phyloP scores from a whole-genome alignment of 1,140 invertebrate genomes.

The Brachionus calyciflorus region DNA sequence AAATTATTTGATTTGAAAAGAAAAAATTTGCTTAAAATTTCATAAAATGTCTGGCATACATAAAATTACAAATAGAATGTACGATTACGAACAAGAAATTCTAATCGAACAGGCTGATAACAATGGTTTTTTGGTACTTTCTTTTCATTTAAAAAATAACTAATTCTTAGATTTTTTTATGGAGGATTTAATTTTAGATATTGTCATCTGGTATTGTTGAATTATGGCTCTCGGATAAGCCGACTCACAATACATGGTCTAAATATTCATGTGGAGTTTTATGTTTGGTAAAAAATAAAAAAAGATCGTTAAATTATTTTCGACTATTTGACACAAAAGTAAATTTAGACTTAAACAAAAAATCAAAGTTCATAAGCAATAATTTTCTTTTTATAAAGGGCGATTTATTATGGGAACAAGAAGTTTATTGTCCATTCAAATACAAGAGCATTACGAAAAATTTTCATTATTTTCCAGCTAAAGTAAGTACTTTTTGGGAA shows the following conservation, averaged over 20 bases:
- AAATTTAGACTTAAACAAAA: too few relatives aligned
- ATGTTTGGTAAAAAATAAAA: not conserved
- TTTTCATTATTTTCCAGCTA: constrained; percentile 33
- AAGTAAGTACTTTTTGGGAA: not conserved
- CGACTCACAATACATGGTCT: not conserved
- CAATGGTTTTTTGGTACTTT: too few relatives aligned
- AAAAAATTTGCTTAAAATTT: not conserved
- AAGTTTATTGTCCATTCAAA: not conserved
- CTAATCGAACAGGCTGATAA: too few relatives aligned
- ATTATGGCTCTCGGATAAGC: not conserved
- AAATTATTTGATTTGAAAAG: too few relatives aligned
- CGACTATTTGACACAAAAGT: not conserved
- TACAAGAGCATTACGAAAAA: not conserved
- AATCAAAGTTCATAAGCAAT: too few relatives aligned
- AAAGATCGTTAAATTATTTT: not conserved
- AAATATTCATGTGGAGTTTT: not conserved
- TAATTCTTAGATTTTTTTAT: too few relatives aligned
- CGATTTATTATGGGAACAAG: constrained; percentile 16
- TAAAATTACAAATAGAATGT: too few relatives aligned
- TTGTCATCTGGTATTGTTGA: constrained; percentile 7
- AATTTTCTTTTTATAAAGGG: not conserved
- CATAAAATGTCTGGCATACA: not conserved
- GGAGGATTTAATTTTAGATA: too few relatives aligned
- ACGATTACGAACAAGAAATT: too few relatives aligned
- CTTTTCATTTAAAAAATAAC: too few relatives aligned